Conservation (phyloP, 2,113 vertebrate species). For the Tautogolabrus adspersus region DNA sequence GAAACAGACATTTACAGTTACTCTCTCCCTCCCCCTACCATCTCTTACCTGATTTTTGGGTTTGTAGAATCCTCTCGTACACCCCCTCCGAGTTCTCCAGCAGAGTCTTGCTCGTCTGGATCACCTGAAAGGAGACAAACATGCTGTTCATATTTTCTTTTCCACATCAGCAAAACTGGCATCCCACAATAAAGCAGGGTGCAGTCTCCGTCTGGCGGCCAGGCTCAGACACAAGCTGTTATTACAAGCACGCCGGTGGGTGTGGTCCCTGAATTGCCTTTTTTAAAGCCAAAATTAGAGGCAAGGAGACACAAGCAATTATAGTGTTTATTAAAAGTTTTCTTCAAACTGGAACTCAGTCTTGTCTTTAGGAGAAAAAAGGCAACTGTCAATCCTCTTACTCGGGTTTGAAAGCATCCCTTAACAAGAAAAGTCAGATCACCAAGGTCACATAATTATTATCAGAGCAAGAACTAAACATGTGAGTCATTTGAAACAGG, state of each 20-base stretch:
- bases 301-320: slow-evolving; percentile 53
- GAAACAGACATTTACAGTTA: slow-evolving; percentile 12
- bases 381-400: neutral
- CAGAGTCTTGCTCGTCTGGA: slow-evolving; percentile 91
- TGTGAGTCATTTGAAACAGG: slow-evolving; percentile 22
- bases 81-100: slow-evolving; percentile 90
- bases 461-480: neutral
- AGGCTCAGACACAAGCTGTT: slow-evolving; percentile 48
- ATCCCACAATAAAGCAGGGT: slow-evolving; percentile 41
- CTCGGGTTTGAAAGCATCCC: neutral
- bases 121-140: slow-evolving; percentile 87
- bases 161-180: slow-evolving; percentile 27
- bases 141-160: slow-evolving; percentile 22
- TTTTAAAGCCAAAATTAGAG: slow-evolving; percentile 67
- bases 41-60: slow-evolving; percentile 89
- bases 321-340: slow-evolving; percentile 53
- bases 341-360: neutral
- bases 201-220: slow-evolving; percentile 28
- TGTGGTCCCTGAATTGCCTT: slow-evolving; percentile 42
- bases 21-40: neutral
- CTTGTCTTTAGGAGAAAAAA: neutral
- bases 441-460: slow-evolving; percentile 18
- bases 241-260: slow-evolving; percentile 56
- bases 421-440: slow-evolving; percentile 10
- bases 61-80: slow-evolving; percentile 92